Evolutionary conservation across 2,888 invertebrate species (phyloP).

Genomic region (Machimus atricapillus): DNA sequence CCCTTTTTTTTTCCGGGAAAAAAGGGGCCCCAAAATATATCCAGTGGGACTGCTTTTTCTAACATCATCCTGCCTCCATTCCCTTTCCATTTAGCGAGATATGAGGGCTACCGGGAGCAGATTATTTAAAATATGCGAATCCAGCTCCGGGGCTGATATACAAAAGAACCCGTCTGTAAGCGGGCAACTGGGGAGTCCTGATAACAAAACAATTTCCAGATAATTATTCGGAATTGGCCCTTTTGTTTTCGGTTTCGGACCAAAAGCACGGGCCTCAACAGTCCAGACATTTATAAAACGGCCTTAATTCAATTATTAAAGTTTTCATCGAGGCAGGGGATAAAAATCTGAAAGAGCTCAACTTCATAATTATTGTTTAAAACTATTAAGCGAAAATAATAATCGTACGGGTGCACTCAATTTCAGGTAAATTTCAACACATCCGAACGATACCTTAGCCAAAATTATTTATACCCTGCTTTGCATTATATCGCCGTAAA

Average conservation of each 20-base stretch:
- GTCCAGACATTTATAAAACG: background rate
- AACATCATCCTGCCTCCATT: background rate
- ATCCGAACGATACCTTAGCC: background rate
- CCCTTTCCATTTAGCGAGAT: background rate
- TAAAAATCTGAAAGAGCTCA: background rate
- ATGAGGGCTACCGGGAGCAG: background rate
- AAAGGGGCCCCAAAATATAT: background rate
- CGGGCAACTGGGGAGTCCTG: background rate
- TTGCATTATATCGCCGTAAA: constrained; percentile 11
- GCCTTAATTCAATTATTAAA: background rate
- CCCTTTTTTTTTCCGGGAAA: background rate
- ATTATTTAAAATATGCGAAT: background rate
- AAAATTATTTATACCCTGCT: background rate
- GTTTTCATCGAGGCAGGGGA: background rate
- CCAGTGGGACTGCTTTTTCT: background rate
- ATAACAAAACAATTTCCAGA: background rate
- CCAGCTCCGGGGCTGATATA: background rate
- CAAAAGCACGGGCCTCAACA: background rate
- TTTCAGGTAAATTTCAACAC: background rate
- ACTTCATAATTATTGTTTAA: background rate
- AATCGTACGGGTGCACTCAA: background rate
- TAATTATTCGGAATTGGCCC: background rate
- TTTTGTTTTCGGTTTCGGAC: background rate
- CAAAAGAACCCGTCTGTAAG: background rate
- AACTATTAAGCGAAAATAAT: background rate